Base-by-base conservation (phyloP, 2,113 vertebrate genomes). In the Mobula birostris region DNA sequence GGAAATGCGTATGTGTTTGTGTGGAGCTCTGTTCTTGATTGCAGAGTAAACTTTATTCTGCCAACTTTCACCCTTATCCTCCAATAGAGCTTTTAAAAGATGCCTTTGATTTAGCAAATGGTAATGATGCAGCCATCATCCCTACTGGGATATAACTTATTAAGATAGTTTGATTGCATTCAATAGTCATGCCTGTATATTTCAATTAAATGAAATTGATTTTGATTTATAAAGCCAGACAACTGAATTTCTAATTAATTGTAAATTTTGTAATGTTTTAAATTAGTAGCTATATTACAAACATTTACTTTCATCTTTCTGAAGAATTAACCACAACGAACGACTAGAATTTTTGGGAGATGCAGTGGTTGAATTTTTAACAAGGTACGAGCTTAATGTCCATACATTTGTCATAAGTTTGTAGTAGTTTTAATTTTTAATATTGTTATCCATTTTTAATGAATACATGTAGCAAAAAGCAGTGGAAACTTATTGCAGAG, bases 341-440 rank as follows among this genome's bases (percentile, higher is more conserved):
- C 96, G 99, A 17, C 96, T 99, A 96, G 99, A 99, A 96, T 99
- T 99, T 97, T 97, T 99, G 94, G 99, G 99, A n/a, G 99, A 99
- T 94, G 99, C 99, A 6, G 99, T 99, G n/a, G 99, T 99, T 85
- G 99, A 99, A 96, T 99, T 99, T 96, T 97, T 99, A 96, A 99
- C 99, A 83, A 99, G 99, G 99, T 99, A 96, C 97, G 97, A 58
- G 74, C 66, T 94, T 94, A 32, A 40, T 82, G 56, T 94, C 24
- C 58, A 82, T 40, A 40, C 21, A 17, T 70, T 83, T 61, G 40
- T 40, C 17, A 24, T 36, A 93, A 61, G 48, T 32, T 70, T 93
- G 91, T 17, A 19, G n/a, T 70, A 36, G 61, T 66, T 61, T 83
- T 36, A 83, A 72, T 80, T 61, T 32, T 61, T 80, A 27, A 24